Evolutionary conservation across 2,113 vertebrate genomes (phyloP), one percentile per base, ranked within the genome.

Genomic region (Rhea americana): DNA sequence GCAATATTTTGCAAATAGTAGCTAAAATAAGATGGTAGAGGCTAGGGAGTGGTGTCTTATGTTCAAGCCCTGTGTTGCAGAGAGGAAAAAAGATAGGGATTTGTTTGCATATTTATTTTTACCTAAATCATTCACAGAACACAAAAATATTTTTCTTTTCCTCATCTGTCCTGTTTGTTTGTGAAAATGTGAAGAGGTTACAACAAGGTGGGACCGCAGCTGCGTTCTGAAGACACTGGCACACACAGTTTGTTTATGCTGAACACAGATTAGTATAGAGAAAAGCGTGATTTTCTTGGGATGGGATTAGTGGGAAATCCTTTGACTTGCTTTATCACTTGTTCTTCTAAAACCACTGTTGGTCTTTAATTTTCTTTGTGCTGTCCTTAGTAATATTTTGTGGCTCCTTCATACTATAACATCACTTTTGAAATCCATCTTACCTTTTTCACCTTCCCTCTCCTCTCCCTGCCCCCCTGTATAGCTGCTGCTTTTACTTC

Each of bases 361-460:
- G 30, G 26, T 37, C 50, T 93, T 58, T 74, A 67, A 63, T 82
- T 94, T 87, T 88, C 53, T 83, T 79, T 79, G 51, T 9, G 7
- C 71, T 87, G 87, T 28, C 53, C 45, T 14, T 8, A 45, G 25
- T 26, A 85, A 45, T 86, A 55, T 70, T 65, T 70, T 75, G 71
- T 81, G 43, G 7, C 37, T 82, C 35, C 14, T 86, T 13, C 50
- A 18, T 63, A 13, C 25, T 8, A 5, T 11, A 70, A 11, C 13
- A 55, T 66, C 2, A 1, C 24, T 80, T 87, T 37, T 70, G 55
- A n/a, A 91, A 88, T 62, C 14, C 32, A 3, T 13, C 18, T 13
- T 80, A 10, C 11, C 1, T 9, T 88, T 80, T 73, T 71, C 72
- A 37, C 35, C n/a, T 73, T 47, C 26, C 0, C 2, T n/a, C 35